These are phyloP conservation scores for Hololepta plana DNA, from an alignment of 2,888 invertebrate genomes.

Conservation along the genomic window DNA sequence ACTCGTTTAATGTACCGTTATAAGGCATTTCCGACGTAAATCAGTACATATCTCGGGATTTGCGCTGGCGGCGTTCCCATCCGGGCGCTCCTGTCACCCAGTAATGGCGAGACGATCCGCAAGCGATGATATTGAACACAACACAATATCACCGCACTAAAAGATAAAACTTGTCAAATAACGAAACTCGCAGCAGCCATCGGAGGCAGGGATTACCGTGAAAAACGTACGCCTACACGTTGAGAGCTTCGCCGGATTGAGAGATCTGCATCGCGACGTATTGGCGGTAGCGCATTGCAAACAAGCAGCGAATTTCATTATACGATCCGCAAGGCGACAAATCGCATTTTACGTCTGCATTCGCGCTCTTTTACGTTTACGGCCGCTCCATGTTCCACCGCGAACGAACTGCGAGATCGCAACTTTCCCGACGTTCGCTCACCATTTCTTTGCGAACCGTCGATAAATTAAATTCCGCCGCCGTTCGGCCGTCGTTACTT, in stretches of 20 bases:
- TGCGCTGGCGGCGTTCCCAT: slow-evolving; percentile 9
- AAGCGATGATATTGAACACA: slow-evolving; percentile 22
- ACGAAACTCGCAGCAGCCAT: slow-evolving; percentile 15
- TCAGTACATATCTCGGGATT: slow-evolving; percentile 14
- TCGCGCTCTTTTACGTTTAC: slow-evolving; percentile 15
- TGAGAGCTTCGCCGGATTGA: slow-evolving; percentile 14
- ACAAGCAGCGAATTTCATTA: slow-evolving; percentile 10
- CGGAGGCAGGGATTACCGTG: slow-evolving; percentile 20
- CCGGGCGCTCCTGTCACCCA: slow-evolving; percentile 14
- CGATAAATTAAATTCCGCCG: slow-evolving; percentile 16
- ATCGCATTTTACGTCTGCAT: slow-evolving; percentile 16
- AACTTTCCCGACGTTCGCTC: no score
- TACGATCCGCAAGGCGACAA: slow-evolving; percentile 13
- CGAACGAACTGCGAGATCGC: slow-evolving; percentile 5
- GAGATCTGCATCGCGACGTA: slow-evolving; percentile 19
- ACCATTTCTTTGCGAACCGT: slow-evolving; percentile 7
- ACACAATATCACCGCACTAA: slow-evolving; percentile 18
- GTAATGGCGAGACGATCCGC: slow-evolving; percentile 18
- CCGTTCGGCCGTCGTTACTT: slow-evolving; percentile 16
- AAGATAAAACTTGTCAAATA: slow-evolving; percentile 23
- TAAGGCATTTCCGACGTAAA: slow-evolving; percentile 12
- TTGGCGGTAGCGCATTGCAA: slow-evolving; percentile 15
- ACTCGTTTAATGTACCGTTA: no score
- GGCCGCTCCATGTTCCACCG: slow-evolving; percentile 12
- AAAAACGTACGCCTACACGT: slow-evolving; percentile 19